Conservation (phyloP, 2,113 vertebrate species). For the Clupea harengus region DNA sequence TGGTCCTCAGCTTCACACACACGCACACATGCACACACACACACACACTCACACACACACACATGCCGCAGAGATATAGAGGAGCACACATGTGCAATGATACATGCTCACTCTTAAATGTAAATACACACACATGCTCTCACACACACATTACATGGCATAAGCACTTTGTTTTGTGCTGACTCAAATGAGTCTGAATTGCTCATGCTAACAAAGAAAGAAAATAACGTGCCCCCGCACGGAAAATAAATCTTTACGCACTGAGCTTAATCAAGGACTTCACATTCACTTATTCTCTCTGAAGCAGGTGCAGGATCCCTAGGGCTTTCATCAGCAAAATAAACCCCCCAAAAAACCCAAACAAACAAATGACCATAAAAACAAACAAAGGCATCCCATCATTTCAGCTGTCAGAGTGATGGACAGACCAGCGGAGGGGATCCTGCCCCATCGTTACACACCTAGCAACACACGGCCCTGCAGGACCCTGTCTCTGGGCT, state of each 20-base stretch:
- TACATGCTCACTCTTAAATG: neutral
- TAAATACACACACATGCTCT: neutral
- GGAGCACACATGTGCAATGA: conserved; percentile 20
- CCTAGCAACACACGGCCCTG: conserved; percentile 85
- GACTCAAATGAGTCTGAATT: neutral
- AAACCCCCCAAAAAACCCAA: neutral
- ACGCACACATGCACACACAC: neutral
- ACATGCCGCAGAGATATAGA: neutral
- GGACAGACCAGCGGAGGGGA: conserved; percentile 76
- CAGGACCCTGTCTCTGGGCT: conserved; percentile 60
- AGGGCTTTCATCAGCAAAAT: neutral
- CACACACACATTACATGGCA: neutral
- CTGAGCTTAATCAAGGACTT: neutral
- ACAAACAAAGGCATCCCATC: conserved; percentile 88
- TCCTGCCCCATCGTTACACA: conserved; percentile 72
- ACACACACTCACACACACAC: neutral
- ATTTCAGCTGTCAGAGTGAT: conserved; percentile 90
- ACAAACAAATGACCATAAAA: conserved; percentile 56
- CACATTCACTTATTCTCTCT: neutral
- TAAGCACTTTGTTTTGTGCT: neutral
- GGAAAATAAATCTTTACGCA: neutral
- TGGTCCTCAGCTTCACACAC: conserved; percentile 49
- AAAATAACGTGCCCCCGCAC: neutral
- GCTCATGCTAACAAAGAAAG: neutral
- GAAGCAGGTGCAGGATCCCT: neutral